Evolutionary conservation across 1,140 invertebrate species (phyloP).

Genomic region (Drosophila truncata): DNA sequence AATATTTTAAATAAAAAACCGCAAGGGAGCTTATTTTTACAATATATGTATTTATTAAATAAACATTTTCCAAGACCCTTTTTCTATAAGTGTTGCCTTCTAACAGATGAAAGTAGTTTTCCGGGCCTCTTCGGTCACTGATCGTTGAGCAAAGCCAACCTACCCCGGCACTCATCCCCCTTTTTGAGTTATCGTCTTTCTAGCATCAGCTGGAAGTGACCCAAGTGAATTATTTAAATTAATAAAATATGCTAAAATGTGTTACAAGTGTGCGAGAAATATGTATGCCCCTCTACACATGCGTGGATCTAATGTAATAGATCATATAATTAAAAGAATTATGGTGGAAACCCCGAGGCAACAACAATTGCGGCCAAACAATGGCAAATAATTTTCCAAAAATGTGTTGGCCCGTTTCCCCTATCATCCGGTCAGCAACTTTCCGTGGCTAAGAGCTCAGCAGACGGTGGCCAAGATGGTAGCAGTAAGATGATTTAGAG

Average conservation of each 20-base stretch:
- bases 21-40: no score
- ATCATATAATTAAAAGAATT: conserved; percentile 84
- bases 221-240: conserved; percentile 81
- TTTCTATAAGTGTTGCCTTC: conserved; percentile 19
- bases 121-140: conserved; percentile 67
- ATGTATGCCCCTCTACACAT: conserved; percentile 41
- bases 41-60: no score
- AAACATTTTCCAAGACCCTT: background rate
- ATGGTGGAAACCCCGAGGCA: conserved; percentile 68
- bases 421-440: conserved; percentile 50
- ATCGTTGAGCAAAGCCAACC: conserved; percentile 59
- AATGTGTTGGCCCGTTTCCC: conserved; percentile 50
- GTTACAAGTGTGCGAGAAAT: conserved; percentile 82
- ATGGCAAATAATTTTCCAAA: conserved; percentile 77
- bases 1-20: background rate
- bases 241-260: conserved; percentile 84
- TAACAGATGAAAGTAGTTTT: conserved; percentile 47
- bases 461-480: conserved; percentile 14
- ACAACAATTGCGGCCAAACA: conserved; percentile 71
- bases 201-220: conserved; percentile 55
- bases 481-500: conserved; percentile 64
- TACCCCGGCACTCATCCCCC: background rate
- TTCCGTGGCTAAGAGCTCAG: conserved; percentile 20
- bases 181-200: conserved; percentile 46
- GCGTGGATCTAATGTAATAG: conserved; percentile 63